Conservation (phyloP, 2,113 vertebrate species). For the Hemiprocne comata region DNA sequence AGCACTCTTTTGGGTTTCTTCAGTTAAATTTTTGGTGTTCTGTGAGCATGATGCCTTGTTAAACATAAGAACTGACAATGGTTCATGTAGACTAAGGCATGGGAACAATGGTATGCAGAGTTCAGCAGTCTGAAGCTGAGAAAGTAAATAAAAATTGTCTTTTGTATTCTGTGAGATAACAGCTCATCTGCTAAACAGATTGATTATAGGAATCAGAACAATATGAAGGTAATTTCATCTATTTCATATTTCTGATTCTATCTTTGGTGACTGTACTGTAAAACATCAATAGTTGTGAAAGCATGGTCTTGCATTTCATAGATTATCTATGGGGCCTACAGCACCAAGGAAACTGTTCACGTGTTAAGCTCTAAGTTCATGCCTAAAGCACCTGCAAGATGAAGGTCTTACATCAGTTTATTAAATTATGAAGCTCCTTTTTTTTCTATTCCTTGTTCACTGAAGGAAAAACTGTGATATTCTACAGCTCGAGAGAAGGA, state of each 20-base stretch:
- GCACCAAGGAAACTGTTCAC: background rate
- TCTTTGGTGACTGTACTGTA: background rate
- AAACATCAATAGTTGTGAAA: background rate
- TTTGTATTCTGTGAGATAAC: background rate
- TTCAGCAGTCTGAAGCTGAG: background rate
- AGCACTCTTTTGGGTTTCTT: background rate
- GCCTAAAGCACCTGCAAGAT: background rate
- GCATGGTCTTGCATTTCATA: background rate
- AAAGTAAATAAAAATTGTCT: background rate
- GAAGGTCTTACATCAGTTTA: background rate
- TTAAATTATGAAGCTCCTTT: background rate
- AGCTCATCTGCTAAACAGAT: background rate
- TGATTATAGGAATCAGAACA: background rate
- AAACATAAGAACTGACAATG: background rate
- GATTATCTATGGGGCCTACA: background rate
- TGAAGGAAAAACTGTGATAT: background rate
- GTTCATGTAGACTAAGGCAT: background rate
- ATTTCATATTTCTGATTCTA: background rate
- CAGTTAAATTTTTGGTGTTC: background rate
- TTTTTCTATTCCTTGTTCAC: background rate
- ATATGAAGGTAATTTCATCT: background rate
- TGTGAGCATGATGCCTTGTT: accelerated
- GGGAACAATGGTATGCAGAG: background rate
- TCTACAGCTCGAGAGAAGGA: background rate
- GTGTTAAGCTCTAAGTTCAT: background rate